Conservation (phyloP, 1,140 invertebrate genomes). For the Papilio glaucus region DNA sequence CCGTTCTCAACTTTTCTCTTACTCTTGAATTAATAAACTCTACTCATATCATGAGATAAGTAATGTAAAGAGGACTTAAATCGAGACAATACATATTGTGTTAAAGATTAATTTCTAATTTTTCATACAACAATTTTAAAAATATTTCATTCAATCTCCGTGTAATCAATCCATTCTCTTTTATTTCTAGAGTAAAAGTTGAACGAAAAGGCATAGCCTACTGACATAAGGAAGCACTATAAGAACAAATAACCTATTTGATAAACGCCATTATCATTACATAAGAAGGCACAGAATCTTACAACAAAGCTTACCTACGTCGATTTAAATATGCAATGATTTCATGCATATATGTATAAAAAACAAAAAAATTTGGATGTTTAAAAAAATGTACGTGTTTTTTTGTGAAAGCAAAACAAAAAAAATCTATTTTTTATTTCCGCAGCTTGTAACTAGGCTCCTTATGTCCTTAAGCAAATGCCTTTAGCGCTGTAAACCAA, state of each 20-base stretch:
- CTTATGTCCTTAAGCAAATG: conserved; percentile 2
- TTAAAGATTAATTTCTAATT: no score
- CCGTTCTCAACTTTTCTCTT: neutral
- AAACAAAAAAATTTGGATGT: neutral
- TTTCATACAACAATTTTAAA: no score
- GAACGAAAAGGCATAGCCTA: conserved; percentile 20
- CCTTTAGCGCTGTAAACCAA: neutral
- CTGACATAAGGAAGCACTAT: conserved; percentile 5
- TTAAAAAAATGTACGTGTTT: neutral
- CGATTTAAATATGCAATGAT: conserved; percentile 22
- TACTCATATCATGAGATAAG: no score
- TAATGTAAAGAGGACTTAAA: no score
- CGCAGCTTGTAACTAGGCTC: neutral
- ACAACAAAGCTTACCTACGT: conserved; percentile 22
- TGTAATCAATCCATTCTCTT: neutral
- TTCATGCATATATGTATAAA: neutral
- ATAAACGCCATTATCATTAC: conserved; percentile 3
- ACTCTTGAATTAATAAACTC: no score
- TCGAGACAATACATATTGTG: no score
- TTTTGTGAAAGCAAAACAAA: neutral
- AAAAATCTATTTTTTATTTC: no score
- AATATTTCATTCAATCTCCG: no score
- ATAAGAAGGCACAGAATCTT: conserved; percentile 34
- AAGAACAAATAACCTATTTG: conserved; percentile 8
- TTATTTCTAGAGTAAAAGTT: neutral